Conservation (phyloP, 2,888 invertebrate genomes). For the Serripes groenlandicus region DNA sequence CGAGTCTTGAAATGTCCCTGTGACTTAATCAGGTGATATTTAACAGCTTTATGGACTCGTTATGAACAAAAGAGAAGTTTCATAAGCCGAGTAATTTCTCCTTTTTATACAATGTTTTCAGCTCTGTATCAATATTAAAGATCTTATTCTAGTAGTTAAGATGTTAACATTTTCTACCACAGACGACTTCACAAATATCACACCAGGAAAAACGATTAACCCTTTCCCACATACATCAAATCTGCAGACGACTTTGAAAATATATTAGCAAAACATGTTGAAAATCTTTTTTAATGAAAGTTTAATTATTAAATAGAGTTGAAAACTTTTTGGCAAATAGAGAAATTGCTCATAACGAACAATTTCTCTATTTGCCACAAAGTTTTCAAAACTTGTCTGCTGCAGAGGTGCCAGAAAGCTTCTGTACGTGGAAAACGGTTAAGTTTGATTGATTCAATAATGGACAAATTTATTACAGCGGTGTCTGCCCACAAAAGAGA, state of each 20-base stretch:
- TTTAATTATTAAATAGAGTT: background rate
- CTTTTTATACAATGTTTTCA: background rate
- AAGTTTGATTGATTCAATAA: too few relatives aligned
- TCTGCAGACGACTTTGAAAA: background rate
- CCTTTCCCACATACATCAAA: background rate
- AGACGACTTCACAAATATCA: too few relatives aligned
- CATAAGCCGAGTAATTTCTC: background rate
- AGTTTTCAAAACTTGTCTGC: background rate
- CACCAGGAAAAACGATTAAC: background rate
- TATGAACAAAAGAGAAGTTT: background rate
- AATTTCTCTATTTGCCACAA: background rate
- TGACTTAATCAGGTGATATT: too few relatives aligned
- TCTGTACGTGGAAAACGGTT: background rate
- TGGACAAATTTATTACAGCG: constrained; percentile 61
- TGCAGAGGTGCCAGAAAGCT: background rate
- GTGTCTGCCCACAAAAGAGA: constrained; percentile 58
- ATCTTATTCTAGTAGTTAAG: too few relatives aligned
- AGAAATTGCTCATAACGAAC: background rate
- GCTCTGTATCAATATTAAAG: background rate
- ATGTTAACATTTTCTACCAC: too few relatives aligned
- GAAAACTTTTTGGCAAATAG: background rate
- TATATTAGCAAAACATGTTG: background rate
- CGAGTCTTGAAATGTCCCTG: too few relatives aligned
- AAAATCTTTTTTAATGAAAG: background rate
- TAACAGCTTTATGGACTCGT: background rate